Evolutionary conservation across 2,113 vertebrate species (phyloP).

Genomic region (Eurystomus gularis): DNA sequence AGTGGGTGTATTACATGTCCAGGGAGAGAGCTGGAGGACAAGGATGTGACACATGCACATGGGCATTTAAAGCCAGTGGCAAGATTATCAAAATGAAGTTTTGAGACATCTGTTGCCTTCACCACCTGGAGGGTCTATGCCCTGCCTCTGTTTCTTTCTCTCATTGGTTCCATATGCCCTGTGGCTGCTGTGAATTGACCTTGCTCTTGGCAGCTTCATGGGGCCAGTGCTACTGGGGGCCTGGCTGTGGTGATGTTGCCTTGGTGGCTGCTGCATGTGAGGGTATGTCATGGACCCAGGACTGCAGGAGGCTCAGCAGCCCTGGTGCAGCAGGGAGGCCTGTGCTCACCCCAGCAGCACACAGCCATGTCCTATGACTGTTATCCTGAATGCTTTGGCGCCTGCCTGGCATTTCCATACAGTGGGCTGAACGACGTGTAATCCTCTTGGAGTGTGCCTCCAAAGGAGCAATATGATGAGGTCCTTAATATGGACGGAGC

Average conservation of each 20-base stretch:
- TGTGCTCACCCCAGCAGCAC: rapidly evolving
- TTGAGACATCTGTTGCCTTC: neutral
- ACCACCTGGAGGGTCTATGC: neutral
- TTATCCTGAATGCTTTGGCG: neutral
- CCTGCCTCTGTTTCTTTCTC: neutral
- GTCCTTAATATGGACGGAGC: neutral
- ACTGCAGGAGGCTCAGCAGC: neutral
- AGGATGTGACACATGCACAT: neutral
- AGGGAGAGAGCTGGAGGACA: neutral
- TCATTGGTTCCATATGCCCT: neutral
- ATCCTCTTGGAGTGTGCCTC: neutral
- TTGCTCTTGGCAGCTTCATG: neutral
- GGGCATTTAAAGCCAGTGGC: neutral
- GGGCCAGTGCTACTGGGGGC: neutral
- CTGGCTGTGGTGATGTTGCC: rapidly evolving
- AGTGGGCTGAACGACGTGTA: neutral
- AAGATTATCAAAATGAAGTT: neutral
- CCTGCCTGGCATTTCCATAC: neutral
- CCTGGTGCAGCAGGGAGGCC: neutral
- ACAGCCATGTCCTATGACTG: rapidly evolving
- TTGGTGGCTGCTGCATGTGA: neutral
- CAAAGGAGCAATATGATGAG: neutral
- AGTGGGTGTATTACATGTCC: neutral
- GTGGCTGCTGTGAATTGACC: neutral
- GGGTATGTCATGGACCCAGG: rapidly evolving